A percentile compares a stretch with the other conserved stretches of the same genome.
Conservation (phyloP, 1,140 invertebrate genomes). For the Nasonia vitripennis region DNA sequence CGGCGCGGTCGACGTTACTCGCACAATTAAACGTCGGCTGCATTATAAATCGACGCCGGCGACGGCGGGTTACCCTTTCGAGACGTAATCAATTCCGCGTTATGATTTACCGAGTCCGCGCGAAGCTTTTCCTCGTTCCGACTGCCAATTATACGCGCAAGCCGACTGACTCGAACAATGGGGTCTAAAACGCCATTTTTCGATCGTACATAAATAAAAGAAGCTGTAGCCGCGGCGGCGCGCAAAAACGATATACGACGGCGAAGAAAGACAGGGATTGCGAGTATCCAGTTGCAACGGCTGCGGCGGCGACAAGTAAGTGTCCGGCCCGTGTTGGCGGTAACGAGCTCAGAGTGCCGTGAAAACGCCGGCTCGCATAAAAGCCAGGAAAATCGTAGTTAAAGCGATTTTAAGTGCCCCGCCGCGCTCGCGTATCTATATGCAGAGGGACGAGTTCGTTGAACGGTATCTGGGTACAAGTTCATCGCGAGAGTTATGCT, state of each 20-base stretch:
- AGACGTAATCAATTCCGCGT: not conserved
- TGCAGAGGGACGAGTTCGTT: not conserved
- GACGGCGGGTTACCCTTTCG: not conserved
- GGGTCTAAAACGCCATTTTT: not conserved
- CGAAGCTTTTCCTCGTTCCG: not conserved
- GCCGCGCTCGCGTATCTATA: not conserved
- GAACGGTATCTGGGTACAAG: conserved; percentile 26
- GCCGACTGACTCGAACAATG: not conserved
- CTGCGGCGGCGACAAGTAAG: not conserved
- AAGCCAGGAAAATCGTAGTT: conserved; percentile 23
- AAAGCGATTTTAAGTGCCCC: conserved; percentile 33
- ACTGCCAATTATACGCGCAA: not conserved
- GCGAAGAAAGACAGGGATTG: not conserved
- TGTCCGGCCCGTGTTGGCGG: not conserved
- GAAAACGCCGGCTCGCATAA: conserved; percentile 32
- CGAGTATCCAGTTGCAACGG: not conserved
- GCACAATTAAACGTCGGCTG: too few relatives aligned
- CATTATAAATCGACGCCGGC: not conserved
- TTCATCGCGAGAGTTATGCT: conserved; percentile 25
- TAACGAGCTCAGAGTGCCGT: conserved; percentile 18
- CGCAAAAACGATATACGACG: not conserved
- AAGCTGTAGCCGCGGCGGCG: not conserved
- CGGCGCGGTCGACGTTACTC: too few relatives aligned
- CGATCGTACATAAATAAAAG: not conserved
- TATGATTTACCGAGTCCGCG: not conserved